Base-by-base conservation (phyloP, 2,113 vertebrate species). In the Takifugu bimaculatus region DNA sequence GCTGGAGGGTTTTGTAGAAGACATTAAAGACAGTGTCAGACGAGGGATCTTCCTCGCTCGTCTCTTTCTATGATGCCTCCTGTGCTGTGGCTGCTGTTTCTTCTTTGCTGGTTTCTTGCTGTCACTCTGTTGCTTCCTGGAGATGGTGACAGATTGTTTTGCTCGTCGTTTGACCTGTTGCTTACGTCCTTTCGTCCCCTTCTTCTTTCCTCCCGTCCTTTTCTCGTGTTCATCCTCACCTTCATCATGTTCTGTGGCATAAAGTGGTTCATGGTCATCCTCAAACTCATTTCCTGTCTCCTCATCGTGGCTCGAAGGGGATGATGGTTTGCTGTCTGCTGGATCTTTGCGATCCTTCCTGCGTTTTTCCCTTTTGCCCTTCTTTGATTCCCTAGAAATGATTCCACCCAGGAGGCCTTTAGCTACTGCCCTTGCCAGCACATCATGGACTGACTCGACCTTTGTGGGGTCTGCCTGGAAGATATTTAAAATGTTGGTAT, bases 401-500 rank as follows among this genome's bases (percentile, higher is more conserved):
- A 88, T 76, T 47, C 85, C 88, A 0, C 85, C 88, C 67, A 94
- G 75, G 1, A 95, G 85, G 25, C 87, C 88, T 50, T 88, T 87
- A 1, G 88, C 88, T 0, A 66, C 82, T 1, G 88, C 88, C 66
- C 85, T 76, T 1, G 85, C 86, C 67, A 89, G 63, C 55, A 89
- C 86, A 20, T 89, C 88, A 63, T 88, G 88, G 49, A 87, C 80
- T 0, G 82, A 78, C 64, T 88, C 83, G 5, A 87, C 80, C 59
- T 85, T 85, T 2, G 81, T 84, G 26, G 85, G 81, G 70, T 89
- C 84, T 0, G 68, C 78, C 87, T 87, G 65, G 43, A 77, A 28
- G 26, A 51, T 66, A 45, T 55, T 60, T 57, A 26, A 61, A 48
- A 65, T 75, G 68, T 65, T 9, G 48, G 67, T 62, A 65, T 57